A percentile compares a stretch with the other conserved stretches of the same genome.
These are phyloP conservation scores for Alca torda DNA, from an alignment of 2,797 vertebrate genomes.

Conservation along the genomic window DNA sequence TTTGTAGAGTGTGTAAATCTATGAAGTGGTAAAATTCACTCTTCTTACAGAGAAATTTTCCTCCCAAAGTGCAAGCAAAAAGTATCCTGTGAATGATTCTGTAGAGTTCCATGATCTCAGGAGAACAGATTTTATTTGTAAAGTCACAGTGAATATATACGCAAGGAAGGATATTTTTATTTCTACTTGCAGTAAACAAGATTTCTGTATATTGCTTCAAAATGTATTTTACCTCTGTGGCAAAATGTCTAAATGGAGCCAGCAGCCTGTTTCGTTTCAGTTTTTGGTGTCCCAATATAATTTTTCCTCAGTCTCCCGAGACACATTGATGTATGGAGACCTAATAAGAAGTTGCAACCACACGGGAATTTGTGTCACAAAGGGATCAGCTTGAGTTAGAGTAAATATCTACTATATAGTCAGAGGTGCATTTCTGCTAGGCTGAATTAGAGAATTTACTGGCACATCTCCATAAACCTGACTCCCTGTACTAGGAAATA, in stretches of 20 bases:
- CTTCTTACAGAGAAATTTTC: not conserved
- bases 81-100: not conserved
- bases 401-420: not conserved
- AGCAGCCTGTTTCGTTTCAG: not conserved
- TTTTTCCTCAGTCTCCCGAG: not conserved
- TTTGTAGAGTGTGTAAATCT: not conserved
- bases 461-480: conserved; percentile 3
- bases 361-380: not conserved
- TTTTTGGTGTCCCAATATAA: not conserved
- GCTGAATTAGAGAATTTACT: conserved; percentile 5
- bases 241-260: not conserved
- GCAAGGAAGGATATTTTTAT: not conserved
- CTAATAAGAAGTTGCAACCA: not conserved
- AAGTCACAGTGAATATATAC: not conserved
- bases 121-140: not conserved
- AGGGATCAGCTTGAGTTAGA: not conserved
- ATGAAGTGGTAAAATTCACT: not conserved
- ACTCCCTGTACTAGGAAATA: conserved; percentile 54
- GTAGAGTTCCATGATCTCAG: not conserved
- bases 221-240: not conserved
- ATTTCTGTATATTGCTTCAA: not conserved
- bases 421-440: not conserved
- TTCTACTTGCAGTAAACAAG: not conserved
- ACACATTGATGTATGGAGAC: not conserved
- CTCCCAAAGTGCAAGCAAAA: not conserved